phyloP scores from a whole-genome alignment of 2,113 vertebrate species.

The Anhinga rufa region DNA sequence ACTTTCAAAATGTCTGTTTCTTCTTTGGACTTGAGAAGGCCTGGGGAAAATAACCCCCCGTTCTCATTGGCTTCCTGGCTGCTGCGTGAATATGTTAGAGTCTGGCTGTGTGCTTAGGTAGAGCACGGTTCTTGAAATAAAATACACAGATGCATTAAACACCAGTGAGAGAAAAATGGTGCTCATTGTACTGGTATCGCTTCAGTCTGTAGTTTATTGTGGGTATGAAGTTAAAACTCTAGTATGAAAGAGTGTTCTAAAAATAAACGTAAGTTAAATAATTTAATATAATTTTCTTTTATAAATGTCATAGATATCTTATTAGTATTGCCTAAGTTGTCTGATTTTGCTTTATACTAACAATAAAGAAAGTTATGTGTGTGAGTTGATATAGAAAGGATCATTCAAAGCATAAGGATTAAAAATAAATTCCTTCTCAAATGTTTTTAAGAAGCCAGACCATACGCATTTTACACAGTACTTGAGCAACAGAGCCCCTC shows the following conservation, averaged over 20 bases:
- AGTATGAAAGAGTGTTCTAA: neutral
- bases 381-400: neutral
- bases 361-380: neutral
- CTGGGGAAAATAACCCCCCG: neutral
- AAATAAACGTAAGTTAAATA: neutral
- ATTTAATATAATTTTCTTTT: neutral
- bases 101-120: neutral
- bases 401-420: neutral
- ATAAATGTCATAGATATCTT: neutral
- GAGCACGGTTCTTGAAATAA: neutral
- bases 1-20: neutral
- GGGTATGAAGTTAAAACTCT: neutral
- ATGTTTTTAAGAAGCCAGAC: neutral
- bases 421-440: neutral
- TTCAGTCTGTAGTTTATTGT: neutral
- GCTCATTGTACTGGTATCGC: neutral
- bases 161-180: neutral
- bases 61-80: neutral
- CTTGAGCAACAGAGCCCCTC: neutral
- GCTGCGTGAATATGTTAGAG: neutral
- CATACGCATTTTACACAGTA: neutral
- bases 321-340: neutral
- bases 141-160: neutral
- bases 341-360: conserved; percentile 5
- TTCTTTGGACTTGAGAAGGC: neutral